Base-by-base conservation (phyloP, 2,888 invertebrate genomes). In the Unio delphinus region DNA sequence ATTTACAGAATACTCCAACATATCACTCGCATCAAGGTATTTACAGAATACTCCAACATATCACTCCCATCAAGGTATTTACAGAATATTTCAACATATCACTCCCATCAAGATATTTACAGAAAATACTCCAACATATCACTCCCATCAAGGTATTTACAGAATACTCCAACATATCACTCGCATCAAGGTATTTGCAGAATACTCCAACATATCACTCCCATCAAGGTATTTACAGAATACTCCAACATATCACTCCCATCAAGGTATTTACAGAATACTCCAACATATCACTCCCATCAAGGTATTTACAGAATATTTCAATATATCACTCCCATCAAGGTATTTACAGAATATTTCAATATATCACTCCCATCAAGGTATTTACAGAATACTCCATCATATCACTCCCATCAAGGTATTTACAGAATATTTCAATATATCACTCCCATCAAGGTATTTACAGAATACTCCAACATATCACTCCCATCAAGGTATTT, bases 251-350 rank as follows among this genome's bases (percentile, higher is more conserved):
- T 34, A 34, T 2, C 7, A 34, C 34, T 34, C 1, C 34, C 3
- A 8, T 34, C 34, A 8, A 1, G 34, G 34, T 34, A 34, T 34
- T 34, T 34, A 7, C 3, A 34, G 34, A 34, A 8, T 34, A 8
- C 5, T 30, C 5, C 4, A 30, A 30, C 30, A 30, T 3, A 30
- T 23, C 23, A 23, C 23, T 23, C 23, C 23, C 23, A 23, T 23
- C 23, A 23, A 23, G 23, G 23, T 23, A 23, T 23, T 23, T 23
- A 23, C 23, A 83, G 90, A 28, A 88, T 88, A 74, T 91, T 90
- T 74, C 90, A 90, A 69, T 90, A 91, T 77, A 78, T 91, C 17
- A 90, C 90, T 6, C 89, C 90, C 4, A 90, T 90, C 30, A 90
- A 90, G 83, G 90, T 90, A 70, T 8, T 61, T 58, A 0, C 3